Evolutionary conservation across 2,113 vertebrate genomes (phyloP).

Genomic region (Scartelaos histophorus): DNA sequence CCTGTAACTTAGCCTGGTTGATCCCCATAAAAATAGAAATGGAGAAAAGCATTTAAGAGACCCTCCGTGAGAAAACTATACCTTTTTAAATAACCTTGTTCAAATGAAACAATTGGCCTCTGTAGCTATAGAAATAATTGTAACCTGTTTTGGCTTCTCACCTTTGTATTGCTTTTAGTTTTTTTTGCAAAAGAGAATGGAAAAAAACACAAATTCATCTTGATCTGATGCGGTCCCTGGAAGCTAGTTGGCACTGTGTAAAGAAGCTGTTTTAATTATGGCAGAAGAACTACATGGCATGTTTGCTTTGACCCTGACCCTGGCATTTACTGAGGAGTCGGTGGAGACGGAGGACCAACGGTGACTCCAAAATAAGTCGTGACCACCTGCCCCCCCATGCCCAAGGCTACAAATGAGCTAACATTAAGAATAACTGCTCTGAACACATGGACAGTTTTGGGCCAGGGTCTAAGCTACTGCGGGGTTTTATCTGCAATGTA

Average conservation of each 20-base stretch:
- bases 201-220: constrained; percentile 24
- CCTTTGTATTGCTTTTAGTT: constrained; percentile 7
- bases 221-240: constrained; percentile 23
- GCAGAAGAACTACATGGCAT: constrained; percentile 33
- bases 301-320: constrained; percentile 30
- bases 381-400: constrained; percentile 59
- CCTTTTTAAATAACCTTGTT: too few species aligned
- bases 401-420: constrained; percentile 54
- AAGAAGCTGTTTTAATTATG: constrained; percentile 44
- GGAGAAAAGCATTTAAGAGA: too few species aligned
- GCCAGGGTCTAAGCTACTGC: background rate
- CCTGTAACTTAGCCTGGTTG: too few species aligned
- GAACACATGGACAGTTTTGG: constrained; percentile 28
- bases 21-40: too few species aligned
- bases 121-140: background rate
- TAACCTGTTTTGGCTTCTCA: constrained; percentile 1
- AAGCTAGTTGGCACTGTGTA: background rate
- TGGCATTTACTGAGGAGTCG: constrained; percentile 11
- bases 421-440: constrained; percentile 21
- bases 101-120: background rate
- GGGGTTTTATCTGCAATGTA: background rate
- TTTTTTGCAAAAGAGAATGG: constrained; percentile 18
- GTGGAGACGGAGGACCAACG: background rate
- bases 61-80: too few species aligned
- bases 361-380: constrained; percentile 45